Evolutionary conservation across 2,797 vertebrate genomes (phyloP), one percentile per base, ranked within the genome.

Genomic region (Pampus argenteus): DNA sequence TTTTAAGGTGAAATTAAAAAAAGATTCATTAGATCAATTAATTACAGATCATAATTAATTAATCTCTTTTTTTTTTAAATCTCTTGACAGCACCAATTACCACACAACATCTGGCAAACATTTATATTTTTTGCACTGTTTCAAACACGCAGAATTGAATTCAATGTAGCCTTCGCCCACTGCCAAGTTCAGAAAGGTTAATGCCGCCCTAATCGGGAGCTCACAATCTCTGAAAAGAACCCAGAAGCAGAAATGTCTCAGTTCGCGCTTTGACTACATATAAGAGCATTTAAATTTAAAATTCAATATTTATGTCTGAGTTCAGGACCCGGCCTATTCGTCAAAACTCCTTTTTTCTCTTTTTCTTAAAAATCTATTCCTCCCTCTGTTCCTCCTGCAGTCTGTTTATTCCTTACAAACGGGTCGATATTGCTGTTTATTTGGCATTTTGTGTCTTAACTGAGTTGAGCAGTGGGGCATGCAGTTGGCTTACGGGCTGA

Each of bases 381-480:
- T 81, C 52, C 13, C 34, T 58, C 57, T 64, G 18, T 42, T 59
- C 38, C 54, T 15, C 22, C 61, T n/a, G 50, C 63, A 42, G 51
- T 75, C 58, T 71, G 70, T 89, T 83, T 77, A 70, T 82, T 79
- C 67, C 40, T 65, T 48, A 71, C 18, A 17, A 68, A 66, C 0
- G 11, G 63, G 66, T 84, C 76, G 17, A 87, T 86, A 79, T 20
- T 65, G 66, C 59, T 75, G 79, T 86, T 89, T 86, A 85, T 86
- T 82, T 83, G 82, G 61, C 60, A 71, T 84, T 85, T 78, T 79
- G 64, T 73, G 68, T 85, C 76, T 89, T 87, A 79, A 80, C 74
- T 36, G 77, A 83, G 56, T 69, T 69, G 70, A 72, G 68, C 47
- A 38, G 40, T 22, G 63, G 45, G 45, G 44, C 78, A 71, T 31